These are phyloP conservation scores for Labia minor DNA, from an alignment of 2,888 invertebrate species.

Conservation along the genomic window DNA sequence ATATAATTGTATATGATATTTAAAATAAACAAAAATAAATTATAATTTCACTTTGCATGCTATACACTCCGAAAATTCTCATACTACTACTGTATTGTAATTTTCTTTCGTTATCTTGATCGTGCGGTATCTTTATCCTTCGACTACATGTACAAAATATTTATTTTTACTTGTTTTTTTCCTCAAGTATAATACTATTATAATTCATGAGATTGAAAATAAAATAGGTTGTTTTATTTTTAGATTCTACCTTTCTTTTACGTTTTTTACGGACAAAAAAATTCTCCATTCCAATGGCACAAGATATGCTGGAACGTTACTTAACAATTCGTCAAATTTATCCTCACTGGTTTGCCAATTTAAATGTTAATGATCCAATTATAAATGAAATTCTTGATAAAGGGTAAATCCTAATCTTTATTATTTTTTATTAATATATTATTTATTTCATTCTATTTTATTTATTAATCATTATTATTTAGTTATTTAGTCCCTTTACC, in stretches of 20 bases:
- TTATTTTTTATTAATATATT: not conserved
- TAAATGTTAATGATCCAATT: constrained; percentile 68
- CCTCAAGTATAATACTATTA: no score
- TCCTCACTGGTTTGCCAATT: constrained; percentile 73
- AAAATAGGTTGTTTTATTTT: no score
- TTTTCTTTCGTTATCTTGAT: no score
- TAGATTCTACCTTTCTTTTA: constrained; percentile 66
- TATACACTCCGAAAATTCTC: no score
- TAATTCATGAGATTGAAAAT: no score
- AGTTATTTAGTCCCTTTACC: constrained; percentile 39
- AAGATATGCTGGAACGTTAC: constrained; percentile 59
- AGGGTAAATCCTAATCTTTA: constrained; percentile 44
- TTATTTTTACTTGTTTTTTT: no score
- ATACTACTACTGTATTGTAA: no score
- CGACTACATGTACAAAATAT: no score
- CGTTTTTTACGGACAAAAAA: constrained; percentile 36
- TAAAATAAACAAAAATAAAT: no score
- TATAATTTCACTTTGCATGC: no score
- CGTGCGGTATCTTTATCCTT: no score
- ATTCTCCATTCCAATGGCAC: constrained; percentile 33
- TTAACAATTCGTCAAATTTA: constrained; percentile 73
- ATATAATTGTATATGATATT: no score
- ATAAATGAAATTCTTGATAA: constrained; percentile 68
- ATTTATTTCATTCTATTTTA: not conserved
- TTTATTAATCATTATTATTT: constrained; percentile 14